A percentile compares a stretch with the other conserved stretches of the same genome.
Conservation (phyloP, 2,888 invertebrate genomes). For the Galerucella nymphaeae region DNA sequence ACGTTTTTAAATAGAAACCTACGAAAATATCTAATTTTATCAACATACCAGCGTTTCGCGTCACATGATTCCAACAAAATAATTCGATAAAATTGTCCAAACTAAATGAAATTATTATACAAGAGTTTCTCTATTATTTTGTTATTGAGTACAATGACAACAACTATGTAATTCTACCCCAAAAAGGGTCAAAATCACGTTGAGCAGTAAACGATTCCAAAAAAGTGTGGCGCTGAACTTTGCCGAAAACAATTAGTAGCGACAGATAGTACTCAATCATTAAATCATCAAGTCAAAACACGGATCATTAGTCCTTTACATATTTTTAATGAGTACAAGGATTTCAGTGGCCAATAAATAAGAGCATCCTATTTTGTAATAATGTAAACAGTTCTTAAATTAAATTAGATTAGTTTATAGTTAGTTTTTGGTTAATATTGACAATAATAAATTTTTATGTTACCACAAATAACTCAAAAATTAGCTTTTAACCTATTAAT, state of each 20-base stretch:
- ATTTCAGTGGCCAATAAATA: slow-evolving; percentile 1
- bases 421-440: too few species aligned
- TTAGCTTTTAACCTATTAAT: too few species aligned
- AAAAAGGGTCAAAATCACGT: too few species aligned
- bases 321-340: slow-evolving; percentile 9
- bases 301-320: slow-evolving; percentile 9
- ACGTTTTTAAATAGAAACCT: slow-evolving; percentile 21
- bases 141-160: too few species aligned
- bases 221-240: neutral
- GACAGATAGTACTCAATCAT: neutral
- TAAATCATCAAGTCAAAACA: neutral
- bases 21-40: neutral
- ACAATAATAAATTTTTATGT: too few species aligned
- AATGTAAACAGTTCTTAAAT: neutral
- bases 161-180: too few species aligned
- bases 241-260: neutral
- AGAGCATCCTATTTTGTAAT: neutral
- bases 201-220: too few species aligned
- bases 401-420: too few species aligned
- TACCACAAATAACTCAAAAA: too few species aligned
- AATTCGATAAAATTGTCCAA: neutral
- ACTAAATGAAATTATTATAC: too few species aligned
- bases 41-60: neutral
- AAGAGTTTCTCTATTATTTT: too few species aligned
- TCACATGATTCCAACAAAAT: neutral